Conservation (phyloP, 2,797 vertebrate genomes). For the Danio choprae region DNA sequence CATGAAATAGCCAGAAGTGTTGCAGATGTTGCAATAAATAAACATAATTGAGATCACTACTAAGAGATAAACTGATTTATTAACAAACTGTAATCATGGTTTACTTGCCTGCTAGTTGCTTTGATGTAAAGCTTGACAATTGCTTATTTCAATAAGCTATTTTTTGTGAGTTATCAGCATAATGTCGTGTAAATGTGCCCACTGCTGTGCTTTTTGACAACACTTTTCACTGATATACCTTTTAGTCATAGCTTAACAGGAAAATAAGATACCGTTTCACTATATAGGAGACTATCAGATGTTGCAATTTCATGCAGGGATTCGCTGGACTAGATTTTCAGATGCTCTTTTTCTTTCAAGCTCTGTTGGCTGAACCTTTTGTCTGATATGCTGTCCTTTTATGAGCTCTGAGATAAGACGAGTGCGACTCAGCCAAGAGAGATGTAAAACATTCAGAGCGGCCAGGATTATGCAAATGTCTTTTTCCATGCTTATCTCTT, state of each 20-base stretch:
- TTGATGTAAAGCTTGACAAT: too few species aligned
- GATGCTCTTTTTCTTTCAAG: constrained; percentile 7
- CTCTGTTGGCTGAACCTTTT: constrained; percentile 8
- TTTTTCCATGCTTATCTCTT: constrained; percentile 5
- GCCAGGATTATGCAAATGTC: constrained; percentile 18
- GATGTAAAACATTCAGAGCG: constrained; percentile 33
- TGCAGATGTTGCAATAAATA: too few species aligned
- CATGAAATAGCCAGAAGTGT: too few species aligned
- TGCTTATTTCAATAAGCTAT: too few species aligned
- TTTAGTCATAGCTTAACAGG: not conserved
- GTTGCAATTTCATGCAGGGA: not conserved
- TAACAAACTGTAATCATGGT: too few species aligned
- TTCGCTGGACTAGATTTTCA: not conserved
- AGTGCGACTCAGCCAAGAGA: constrained; percentile 31
- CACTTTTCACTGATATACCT: not conserved
- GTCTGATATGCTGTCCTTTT: constrained; percentile 9
- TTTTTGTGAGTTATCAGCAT: too few species aligned
- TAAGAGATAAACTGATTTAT: too few species aligned
- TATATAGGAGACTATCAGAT: not conserved
- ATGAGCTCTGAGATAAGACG: constrained; percentile 20
- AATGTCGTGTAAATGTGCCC: too few species aligned
- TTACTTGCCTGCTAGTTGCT: too few species aligned
- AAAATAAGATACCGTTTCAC: not conserved
- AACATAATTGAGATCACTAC: too few species aligned
- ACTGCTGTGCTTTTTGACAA: not conserved